A percentile compares a stretch with the other conserved stretches of the same genome.
Conservation (phyloP, 2,113 vertebrate genomes). For the Odocoileus virginianus region DNA sequence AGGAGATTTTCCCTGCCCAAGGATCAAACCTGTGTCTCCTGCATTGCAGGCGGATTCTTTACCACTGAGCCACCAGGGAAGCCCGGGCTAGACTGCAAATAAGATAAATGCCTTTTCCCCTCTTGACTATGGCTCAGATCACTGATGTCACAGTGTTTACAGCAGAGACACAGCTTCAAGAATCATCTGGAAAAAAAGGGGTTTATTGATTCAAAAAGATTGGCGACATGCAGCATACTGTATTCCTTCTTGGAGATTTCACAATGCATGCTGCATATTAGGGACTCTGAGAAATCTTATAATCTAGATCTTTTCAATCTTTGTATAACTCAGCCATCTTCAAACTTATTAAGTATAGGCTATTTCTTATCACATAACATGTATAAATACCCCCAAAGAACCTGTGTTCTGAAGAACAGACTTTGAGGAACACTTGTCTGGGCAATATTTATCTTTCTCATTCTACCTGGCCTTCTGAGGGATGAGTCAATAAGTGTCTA, state of each 20-base stretch:
- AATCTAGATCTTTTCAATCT: neutral
- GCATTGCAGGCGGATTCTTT: neutral
- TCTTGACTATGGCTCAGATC: neutral
- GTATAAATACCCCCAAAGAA: neutral
- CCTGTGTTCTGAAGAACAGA: neutral
- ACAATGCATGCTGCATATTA: neutral
- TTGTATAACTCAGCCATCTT: neutral
- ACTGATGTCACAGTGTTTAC: neutral
- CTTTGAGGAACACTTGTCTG: neutral
- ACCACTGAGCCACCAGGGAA: neutral
- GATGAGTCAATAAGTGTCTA: neutral
- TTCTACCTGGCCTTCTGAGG: neutral
- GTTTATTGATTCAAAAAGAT: neutral
- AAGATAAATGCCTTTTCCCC: neutral
- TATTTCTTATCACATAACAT: neutral
- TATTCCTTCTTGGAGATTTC: neutral
- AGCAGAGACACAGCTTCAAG: neutral
- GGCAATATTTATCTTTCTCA: neutral
- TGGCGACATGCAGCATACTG: neutral
- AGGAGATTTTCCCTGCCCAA: neutral
- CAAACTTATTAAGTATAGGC: neutral
- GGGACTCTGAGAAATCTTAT: neutral
- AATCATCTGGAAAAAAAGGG: neutral
- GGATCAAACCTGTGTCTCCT: neutral
- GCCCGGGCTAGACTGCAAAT: neutral